These are phyloP conservation scores for Yponomeuta plumbellus DNA, from an alignment of 2,888 invertebrate genomes.

Conservation along the genomic window DNA sequence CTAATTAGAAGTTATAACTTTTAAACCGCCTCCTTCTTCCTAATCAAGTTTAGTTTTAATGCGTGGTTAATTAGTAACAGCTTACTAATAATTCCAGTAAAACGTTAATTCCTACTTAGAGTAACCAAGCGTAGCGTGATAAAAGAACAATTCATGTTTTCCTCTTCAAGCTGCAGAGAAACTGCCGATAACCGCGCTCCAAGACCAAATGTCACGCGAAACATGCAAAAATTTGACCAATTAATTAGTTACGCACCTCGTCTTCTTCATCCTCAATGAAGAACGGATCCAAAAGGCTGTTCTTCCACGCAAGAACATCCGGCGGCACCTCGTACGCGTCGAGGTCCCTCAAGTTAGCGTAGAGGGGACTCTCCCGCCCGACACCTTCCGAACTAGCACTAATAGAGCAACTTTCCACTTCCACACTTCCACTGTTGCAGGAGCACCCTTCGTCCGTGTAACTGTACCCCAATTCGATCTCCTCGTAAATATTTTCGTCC, in stretches of 20 bases:
- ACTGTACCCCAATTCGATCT: constrained; percentile 60
- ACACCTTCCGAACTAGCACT: constrained; percentile 66
- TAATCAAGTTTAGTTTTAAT: too few relatives aligned
- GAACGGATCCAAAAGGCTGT: constrained; percentile 61
- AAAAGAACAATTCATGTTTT: too few relatives aligned
- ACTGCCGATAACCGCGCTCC: too few relatives aligned
- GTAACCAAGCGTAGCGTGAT: too few relatives aligned
- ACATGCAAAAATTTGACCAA: constrained; percentile 14
- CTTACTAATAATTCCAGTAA: too few relatives aligned
- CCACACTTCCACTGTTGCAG: constrained; percentile 60
- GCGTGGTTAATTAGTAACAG: too few relatives aligned
- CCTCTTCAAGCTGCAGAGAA: too few relatives aligned
- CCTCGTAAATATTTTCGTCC: constrained; percentile 71
- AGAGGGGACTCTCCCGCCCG: constrained; percentile 63
- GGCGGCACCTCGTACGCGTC: constrained; percentile 66
- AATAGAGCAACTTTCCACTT: constrained; percentile 64
- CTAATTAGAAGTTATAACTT: too few relatives aligned
- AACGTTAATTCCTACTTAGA: too few relatives aligned
- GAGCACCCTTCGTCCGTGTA: constrained; percentile 68
- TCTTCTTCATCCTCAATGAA: constrained; percentile 76
- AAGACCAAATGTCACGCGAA: too few relatives aligned
- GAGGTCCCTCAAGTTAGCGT: constrained; percentile 65
- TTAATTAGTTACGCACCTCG: constrained; percentile 49
- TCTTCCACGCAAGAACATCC: constrained; percentile 75
- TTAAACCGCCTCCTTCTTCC: too few relatives aligned